phyloP scores from a whole-genome alignment of 1,140 invertebrate species.

The Diploscapter pachys region DNA sequence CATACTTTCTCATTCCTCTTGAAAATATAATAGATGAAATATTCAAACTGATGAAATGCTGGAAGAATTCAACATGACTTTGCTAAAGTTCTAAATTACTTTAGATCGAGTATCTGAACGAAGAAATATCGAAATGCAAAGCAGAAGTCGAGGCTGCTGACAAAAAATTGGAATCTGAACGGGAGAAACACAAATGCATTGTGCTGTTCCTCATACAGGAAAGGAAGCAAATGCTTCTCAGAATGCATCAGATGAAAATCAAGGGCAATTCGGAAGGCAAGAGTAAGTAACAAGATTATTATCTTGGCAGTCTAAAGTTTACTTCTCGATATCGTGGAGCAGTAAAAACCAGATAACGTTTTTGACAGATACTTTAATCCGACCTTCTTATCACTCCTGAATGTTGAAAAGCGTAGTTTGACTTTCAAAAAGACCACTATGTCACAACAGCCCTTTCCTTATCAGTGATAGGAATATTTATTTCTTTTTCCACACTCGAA shows the following conservation, averaged over 20 bases:
- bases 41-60: constrained; percentile 14
- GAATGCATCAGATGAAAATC: constrained; percentile 14
- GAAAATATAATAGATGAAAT: too few species aligned
- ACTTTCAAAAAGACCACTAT: too few species aligned
- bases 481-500: too few species aligned
- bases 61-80: too few species aligned
- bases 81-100: too few species aligned
- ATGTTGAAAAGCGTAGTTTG: neutral
- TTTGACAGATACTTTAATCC: neutral
- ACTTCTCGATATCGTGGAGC: constrained; percentile 1
- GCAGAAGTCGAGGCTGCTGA: constrained; percentile 19
- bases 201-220: constrained; percentile 22
- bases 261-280: neutral
- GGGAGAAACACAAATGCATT: constrained; percentile 20
- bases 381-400: neutral
- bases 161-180: constrained; percentile 18
- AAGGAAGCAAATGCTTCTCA: constrained; percentile 19
- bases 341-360: constrained; percentile 1
- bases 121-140: constrained; percentile 2
- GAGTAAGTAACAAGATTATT: too few species aligned
- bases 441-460: too few species aligned
- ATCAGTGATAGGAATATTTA: too few species aligned
- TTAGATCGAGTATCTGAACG: too few species aligned
- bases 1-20: too few species aligned
- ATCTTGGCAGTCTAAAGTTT: constrained; percentile 3